A percentile compares a stretch with the other conserved stretches of the same genome.
Evolutionary conservation across 1,140 invertebrate species (phyloP).

Genomic region (Acromyrmex echinatior): DNA sequence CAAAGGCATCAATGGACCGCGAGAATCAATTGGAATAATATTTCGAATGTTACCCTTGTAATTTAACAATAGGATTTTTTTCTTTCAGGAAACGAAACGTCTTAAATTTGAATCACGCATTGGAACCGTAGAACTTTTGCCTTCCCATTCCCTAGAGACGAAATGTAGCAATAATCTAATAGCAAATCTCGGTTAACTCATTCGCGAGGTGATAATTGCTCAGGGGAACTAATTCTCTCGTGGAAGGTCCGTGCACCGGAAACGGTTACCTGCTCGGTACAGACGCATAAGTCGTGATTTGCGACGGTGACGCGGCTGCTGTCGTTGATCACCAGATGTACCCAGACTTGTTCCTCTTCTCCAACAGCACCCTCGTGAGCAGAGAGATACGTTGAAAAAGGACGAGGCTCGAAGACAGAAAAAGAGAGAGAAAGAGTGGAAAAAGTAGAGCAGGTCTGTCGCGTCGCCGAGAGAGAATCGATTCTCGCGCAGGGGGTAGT

Average conservation of each 20-base stretch:
- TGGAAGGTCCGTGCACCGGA: not conserved
- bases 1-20: not conserved
- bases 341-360: constrained; percentile 57
- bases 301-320: constrained; percentile 76
- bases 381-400: constrained; percentile 45
- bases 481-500: constrained; percentile 43
- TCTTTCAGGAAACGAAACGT: not conserved
- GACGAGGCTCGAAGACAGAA: constrained; percentile 37
- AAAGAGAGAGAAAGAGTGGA: constrained; percentile 39
- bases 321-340: constrained; percentile 15
- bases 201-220: not conserved
- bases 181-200: constrained; percentile 29
- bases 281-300: constrained; percentile 87
- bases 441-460: constrained; percentile 56
- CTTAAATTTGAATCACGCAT: not conserved
- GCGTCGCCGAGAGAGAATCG: constrained; percentile 42
- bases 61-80: not conserved
- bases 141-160: not conserved
- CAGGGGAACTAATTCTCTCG: not conserved
- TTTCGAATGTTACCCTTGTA: not conserved
- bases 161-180: not conserved
- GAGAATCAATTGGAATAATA: not conserved
- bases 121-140: not conserved
- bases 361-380: constrained; percentile 81
- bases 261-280: constrained; percentile 85